A percentile compares a stretch with the other conserved stretches of the same genome.
These are phyloP conservation scores for Nasonia vitripennis DNA, from an alignment of 1,140 invertebrate genomes.

Conservation along the genomic window DNA sequence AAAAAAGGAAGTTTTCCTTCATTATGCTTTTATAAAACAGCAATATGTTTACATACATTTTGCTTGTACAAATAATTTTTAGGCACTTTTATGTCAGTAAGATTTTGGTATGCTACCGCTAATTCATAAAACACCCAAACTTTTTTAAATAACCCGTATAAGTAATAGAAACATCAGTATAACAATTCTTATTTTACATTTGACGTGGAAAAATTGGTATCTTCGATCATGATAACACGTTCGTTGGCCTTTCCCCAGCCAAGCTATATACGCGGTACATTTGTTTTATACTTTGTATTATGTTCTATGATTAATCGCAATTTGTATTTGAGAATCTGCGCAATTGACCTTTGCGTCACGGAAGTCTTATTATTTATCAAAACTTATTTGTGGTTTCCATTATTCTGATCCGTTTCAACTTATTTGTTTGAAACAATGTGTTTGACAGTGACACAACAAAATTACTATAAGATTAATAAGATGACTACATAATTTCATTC, in stretches of 20 bases:
- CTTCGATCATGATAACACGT: constrained; percentile 11
- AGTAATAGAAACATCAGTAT: too few relatives aligned
- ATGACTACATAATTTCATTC: too few relatives aligned
- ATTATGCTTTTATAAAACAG: too few relatives aligned
- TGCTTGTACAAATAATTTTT: too few relatives aligned
- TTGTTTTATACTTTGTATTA: neutral
- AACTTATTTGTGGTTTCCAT: neutral
- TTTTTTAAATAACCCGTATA: neutral
- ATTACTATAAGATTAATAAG: neutral
- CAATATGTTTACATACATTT: too few relatives aligned
- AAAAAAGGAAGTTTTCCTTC: too few relatives aligned
- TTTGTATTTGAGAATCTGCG: neutral
- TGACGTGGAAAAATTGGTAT: constrained; percentile 8
- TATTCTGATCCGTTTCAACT: neutral
- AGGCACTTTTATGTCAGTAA: too few relatives aligned
- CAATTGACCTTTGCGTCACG: neutral
- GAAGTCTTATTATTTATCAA: neutral
- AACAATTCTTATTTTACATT: neutral
- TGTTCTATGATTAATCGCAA: neutral
- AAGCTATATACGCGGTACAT: neutral
- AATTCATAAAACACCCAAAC: too few relatives aligned
- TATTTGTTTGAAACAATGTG: neutral
- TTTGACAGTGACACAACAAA: neutral
- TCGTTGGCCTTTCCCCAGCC: constrained; percentile 6
- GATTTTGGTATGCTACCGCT: too few relatives aligned